phyloP scores from a whole-genome alignment of 2,888 invertebrate species.

The Phaedon cochleariae region DNA sequence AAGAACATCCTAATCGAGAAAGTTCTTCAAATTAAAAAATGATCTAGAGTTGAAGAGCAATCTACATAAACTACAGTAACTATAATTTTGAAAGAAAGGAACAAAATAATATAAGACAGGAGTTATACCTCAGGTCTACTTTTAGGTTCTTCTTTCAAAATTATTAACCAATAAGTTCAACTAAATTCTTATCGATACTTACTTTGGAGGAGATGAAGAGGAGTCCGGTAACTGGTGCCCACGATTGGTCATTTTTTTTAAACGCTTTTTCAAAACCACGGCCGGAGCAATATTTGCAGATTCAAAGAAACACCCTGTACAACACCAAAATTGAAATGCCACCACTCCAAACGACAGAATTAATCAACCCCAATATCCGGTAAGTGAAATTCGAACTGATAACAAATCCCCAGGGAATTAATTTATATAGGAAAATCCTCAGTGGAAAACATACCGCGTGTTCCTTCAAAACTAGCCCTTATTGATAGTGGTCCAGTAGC shows the following conservation, averaged over 20 bases:
- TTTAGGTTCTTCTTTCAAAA: too few relatives aligned
- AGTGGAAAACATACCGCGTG: neutral
- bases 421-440: conserved; percentile 45
- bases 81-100: too few relatives aligned
- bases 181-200: conserved; percentile 42
- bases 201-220: conserved; percentile 77
- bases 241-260: conserved; percentile 39
- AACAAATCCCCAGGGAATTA: conserved; percentile 43
- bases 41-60: too few relatives aligned
- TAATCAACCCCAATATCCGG: neutral
- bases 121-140: too few relatives aligned
- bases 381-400: conserved; percentile 36
- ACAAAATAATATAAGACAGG: too few relatives aligned
- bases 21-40: too few relatives aligned
- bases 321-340: conserved; percentile 14
- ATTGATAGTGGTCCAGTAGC: neutral
- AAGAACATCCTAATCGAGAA: too few relatives aligned
- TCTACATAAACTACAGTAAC: too few relatives aligned
- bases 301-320: conserved; percentile 18
- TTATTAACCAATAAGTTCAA: too few relatives aligned
- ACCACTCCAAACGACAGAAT: neutral
- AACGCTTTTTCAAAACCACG: conserved; percentile 38
- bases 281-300: conserved; percentile 40
- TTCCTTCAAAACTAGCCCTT: neutral
- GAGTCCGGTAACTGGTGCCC: conserved; percentile 70